Evolutionary conservation across 2,113 vertebrate species (phyloP).

Genomic region (Chinchilla lanigera): DNA sequence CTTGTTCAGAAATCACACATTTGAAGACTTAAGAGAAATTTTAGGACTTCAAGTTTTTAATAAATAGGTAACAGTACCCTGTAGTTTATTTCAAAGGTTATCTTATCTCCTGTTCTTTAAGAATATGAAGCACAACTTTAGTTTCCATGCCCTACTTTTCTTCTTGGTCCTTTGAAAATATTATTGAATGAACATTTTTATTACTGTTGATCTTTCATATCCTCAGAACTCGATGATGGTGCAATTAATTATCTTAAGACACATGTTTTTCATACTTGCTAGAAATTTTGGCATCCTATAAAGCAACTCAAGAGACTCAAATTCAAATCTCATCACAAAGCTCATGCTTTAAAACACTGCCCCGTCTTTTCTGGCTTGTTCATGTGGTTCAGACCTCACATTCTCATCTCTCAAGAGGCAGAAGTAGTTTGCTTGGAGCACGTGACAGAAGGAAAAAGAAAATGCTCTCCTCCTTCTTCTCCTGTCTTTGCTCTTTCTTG

Average conservation of each 20-base stretch:
- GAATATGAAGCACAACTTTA: background rate
- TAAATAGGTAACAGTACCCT: background rate
- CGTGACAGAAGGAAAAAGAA: background rate
- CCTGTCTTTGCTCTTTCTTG: background rate
- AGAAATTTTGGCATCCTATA: background rate
- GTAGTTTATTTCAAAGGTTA: background rate
- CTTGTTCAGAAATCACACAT: background rate
- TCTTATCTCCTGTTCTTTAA: background rate
- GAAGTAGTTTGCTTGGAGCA: fast-evolving
- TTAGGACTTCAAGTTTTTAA: background rate
- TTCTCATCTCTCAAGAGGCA: background rate
- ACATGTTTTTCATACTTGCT: background rate
- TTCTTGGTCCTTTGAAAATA: background rate
- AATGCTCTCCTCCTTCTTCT: background rate
- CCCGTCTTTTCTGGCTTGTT: background rate
- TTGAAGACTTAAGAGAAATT: background rate
- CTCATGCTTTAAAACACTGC: too few relatives aligned
- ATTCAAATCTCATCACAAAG: fast-evolving
- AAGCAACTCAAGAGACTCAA: background rate
- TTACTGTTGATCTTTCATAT: background rate
- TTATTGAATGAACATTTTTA: background rate
- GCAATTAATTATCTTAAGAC: background rate
- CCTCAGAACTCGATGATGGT: background rate
- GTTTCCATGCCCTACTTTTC: background rate
- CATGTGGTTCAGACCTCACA: fast-evolving